phyloP scores from a whole-genome alignment of 2,113 vertebrate species.

The Philantomba maxwellii region DNA sequence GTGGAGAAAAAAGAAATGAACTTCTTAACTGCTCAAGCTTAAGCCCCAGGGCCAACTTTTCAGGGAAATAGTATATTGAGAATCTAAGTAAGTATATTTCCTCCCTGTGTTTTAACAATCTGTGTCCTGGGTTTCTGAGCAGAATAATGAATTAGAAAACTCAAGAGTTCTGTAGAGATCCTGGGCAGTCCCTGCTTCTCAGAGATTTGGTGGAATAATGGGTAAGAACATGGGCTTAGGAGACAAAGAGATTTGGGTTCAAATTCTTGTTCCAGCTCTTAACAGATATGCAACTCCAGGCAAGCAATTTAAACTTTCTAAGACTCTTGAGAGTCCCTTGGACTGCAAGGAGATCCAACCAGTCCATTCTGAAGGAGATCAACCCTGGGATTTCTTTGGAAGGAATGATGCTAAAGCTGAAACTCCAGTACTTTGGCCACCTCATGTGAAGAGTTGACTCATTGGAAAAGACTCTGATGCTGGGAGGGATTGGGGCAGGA shows the following conservation, averaged over 20 bases:
- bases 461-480: no score
- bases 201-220: neutral
- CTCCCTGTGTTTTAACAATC: neutral
- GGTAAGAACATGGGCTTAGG: neutral
- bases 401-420: no score
- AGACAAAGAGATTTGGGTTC: neutral
- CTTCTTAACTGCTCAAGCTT: neutral
- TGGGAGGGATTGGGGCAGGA: no score
- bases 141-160: constrained; percentile 36
- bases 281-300: neutral
- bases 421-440: no score
- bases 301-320: neutral
- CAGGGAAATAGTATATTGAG: neutral
- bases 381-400: no score
- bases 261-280: constrained; percentile 3
- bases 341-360: no score
- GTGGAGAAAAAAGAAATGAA: neutral
- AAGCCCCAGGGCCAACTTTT: neutral
- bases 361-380: no score
- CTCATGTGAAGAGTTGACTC: no score
- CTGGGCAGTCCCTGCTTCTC: neutral
- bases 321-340: neutral
- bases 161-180: neutral
- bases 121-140: neutral
- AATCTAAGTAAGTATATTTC: neutral